Evolutionary conservation across 2,113 vertebrate species (phyloP), one percentile per base, ranked within the genome.

Genomic region (Lasiurus borealis): DNA sequence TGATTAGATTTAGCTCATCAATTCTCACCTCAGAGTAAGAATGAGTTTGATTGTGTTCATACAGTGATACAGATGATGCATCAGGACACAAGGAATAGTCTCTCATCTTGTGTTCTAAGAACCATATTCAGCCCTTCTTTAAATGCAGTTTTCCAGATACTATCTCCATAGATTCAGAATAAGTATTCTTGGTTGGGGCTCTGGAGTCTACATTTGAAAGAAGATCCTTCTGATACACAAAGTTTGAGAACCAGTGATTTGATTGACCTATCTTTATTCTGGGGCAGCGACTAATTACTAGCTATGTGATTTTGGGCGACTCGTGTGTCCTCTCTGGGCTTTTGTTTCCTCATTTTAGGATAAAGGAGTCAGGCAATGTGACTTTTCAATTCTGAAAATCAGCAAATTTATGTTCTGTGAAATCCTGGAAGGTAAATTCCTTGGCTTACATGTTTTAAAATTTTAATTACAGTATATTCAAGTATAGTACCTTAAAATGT

Each of bases 341-440:
- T 94, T 66, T 92, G 27, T 78, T 96, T 96, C 62, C 25, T 94
- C 19, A 46, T 62, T 90, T 21, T 76, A 85, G 40, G 34, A 72
- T 91, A 69, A 89, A 75, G 27, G 75, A 4, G n/a, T 92, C 69
- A 66, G 81, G 57, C 16, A 69, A 62, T 36, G 10, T 93, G 75
- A 88, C 4, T 12, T 88, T 77, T 85, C 8, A 10, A 16, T 83
- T 91, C 14, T 88, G 85, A 93, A 90, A 71, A 62, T 27, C 68
- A 88, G 75, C 23, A 94, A 54, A 27, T 84, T 94, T 92, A 84
- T 96, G 59, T 84, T 92, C 81, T 84, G 10, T 73, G 75, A 94
- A 94, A 64, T 96, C 16, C 69, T 90, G 40, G 62, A 92, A 59
- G 54, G 44, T 90, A 90, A 94, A 90, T 93, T 86, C 62, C 40